Base-by-base conservation (phyloP, 1,140 invertebrate species). In the Chlorops oryzae region DNA sequence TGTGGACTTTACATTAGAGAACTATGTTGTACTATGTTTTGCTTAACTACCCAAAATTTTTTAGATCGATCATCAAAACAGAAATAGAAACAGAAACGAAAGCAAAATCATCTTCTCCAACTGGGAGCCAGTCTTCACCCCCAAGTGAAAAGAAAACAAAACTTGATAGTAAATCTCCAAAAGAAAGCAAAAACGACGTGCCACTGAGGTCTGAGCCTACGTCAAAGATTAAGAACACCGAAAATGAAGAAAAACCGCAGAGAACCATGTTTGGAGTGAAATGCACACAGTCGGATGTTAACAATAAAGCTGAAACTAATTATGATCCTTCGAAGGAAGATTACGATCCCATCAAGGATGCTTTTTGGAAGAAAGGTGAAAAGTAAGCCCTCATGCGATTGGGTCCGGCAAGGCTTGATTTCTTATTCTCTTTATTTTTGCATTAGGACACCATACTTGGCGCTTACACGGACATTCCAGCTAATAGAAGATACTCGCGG, bases 381-480 rank as follows among this genome's bases (percentile, higher is more conserved):
- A 83, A 80, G 85, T 88, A 75, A 57, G 48, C 51, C 50, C n/a
- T n/a, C n/a, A n/a, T n/a, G n/a, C n/a, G n/a, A n/a, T n/a, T n/a
- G n/a, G n/a, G n/a, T n/a, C n/a, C n/a, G n/a, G n/a, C n/a, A n/a
- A n/a, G n/a, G 32, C 3, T 35, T 38, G 2, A 12, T 58, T 50
- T 15, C 47, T 51, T 47, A 9, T 23, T 51, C 17, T 23, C 52
- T 27, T 59, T 79, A 75, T 32, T 62, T n/a, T n/a, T n/a, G n/a
- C n/a, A n/a, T n/a, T n/a, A 92, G 87, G 57, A 86, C 95, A 27
- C 96, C 96, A 0, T 99, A 98, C 69, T 71, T 95, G 32, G 95
- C 95, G 0, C 70, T 98, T 22, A 84, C 94, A 0, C 85, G 82
- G 64, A 98, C 96, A 2, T 80, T 98, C 57, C 87, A 96, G 72